phyloP scores from a whole-genome alignment of 1,140 invertebrate species.

The Scaptomyza pallida region DNA sequence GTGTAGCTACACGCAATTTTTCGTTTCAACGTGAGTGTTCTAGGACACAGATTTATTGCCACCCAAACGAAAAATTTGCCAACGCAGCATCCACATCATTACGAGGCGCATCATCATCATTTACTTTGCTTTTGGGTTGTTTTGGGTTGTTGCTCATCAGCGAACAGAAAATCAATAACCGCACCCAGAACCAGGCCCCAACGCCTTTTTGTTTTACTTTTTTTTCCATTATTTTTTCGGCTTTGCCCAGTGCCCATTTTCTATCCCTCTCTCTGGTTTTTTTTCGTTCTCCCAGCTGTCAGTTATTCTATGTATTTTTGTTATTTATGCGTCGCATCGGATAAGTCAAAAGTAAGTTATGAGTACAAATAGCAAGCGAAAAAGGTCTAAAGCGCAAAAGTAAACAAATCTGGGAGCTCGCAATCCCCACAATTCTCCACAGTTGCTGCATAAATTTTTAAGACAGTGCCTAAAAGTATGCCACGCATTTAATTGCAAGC shows the following conservation, averaged over 20 bases:
- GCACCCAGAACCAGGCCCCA: conserved; percentile 56
- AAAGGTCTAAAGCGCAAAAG: conserved; percentile 15
- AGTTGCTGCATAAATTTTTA: conserved; percentile 2
- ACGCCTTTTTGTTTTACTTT: conserved; percentile 39
- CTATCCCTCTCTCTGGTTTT: conserved; percentile 1
- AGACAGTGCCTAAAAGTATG: conserved; percentile 36
- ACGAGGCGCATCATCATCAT: conserved; percentile 32
- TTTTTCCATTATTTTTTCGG: conserved; percentile 10
- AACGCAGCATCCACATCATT: conserved; percentile 58
- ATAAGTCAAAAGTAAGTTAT: conserved; percentile 39
- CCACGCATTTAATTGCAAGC: conserved; percentile 26
- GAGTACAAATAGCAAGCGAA: conserved; percentile 32
- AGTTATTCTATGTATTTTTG: conserved; percentile 8
- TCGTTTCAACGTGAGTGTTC: conserved; percentile 24
- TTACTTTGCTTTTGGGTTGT: conserved; percentile 17
- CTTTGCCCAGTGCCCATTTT: conserved; percentile 35
- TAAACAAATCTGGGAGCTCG: conserved; percentile 27
- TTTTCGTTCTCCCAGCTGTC: conserved; percentile 11
- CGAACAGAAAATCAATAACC: conserved; percentile 74
- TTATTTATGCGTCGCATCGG: conserved; percentile 33
- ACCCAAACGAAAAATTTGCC: conserved; percentile 48
- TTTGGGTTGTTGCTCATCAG: conserved; percentile 57
- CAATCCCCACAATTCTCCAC: neutral
- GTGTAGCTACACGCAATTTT: conserved; percentile 36
- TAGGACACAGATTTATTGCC: conserved; percentile 39